phyloP scores from a whole-genome alignment of 2,888 invertebrate genomes.

The Macrophya annulata region DNA sequence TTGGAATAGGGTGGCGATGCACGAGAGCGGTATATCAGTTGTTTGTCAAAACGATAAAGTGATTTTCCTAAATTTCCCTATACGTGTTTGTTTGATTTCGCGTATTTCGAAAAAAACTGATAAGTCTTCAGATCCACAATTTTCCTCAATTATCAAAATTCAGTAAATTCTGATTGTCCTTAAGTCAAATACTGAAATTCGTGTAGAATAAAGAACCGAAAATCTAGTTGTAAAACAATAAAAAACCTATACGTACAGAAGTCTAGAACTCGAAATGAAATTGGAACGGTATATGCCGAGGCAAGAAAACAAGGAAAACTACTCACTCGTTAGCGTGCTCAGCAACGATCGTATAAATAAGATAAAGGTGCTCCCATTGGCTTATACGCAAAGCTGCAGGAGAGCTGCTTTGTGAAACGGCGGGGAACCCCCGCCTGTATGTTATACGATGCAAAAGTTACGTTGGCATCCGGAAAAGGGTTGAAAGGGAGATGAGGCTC shows the following conservation, averaged over 20 bases:
- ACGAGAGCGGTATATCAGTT: slow-evolving; percentile 69
- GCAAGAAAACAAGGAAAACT: slow-evolving; percentile 51
- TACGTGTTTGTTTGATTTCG: neutral
- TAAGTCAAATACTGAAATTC: neutral
- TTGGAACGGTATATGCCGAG: slow-evolving; percentile 1
- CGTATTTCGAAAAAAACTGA: slow-evolving; percentile 2
- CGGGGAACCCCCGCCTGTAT: neutral
- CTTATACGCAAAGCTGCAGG: slow-evolving; percentile 27
- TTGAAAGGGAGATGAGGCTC: slow-evolving; percentile 54
- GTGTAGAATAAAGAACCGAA: neutral
- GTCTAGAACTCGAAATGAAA: slow-evolving; percentile 32
- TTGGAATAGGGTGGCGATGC: slow-evolving; percentile 62
- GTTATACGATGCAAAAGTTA: slow-evolving; percentile 64
- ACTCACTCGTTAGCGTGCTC: slow-evolving; percentile 50
- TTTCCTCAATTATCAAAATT: neutral
- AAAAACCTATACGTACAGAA: neutral
- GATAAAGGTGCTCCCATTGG: slow-evolving; percentile 43
- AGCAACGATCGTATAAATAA: slow-evolving; percentile 50
- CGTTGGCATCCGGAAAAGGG: slow-evolving; percentile 62
- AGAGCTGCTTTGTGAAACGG: neutral
- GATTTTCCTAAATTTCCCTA: slow-evolving; percentile 75
- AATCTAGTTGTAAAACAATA: slow-evolving; percentile 12
- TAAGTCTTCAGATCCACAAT: neutral
- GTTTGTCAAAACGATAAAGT: slow-evolving; percentile 74
- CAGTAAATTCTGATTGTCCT: neutral